phyloP scores from a whole-genome alignment of 2,888 invertebrate genomes.

The Sepiola atlantica region DNA sequence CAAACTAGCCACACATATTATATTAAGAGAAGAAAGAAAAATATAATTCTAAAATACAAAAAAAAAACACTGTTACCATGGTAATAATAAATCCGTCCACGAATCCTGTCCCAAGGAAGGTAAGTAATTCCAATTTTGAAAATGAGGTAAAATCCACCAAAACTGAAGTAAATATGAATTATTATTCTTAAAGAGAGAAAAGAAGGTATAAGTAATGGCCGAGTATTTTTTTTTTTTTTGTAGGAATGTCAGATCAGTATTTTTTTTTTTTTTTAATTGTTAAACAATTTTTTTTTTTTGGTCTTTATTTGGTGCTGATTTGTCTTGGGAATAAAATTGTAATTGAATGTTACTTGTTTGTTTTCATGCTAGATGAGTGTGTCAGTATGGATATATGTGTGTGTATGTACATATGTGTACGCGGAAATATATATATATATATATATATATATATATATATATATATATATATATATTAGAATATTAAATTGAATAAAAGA shows the following conservation, averaged over 20 bases:
- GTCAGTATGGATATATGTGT: too few relatives aligned
- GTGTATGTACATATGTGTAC: too few relatives aligned
- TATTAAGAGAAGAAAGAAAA: neutral
- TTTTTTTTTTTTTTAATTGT: neutral
- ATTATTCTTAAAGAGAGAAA: too few relatives aligned
- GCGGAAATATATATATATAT: too few relatives aligned
- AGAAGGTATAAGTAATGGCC: too few relatives aligned
- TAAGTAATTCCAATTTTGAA: neutral
- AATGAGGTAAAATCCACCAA: neutral
- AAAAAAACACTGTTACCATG: conserved; percentile 6
- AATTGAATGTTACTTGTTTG: too few relatives aligned
- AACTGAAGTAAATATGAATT: neutral
- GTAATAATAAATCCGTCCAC: conserved; percentile 6
- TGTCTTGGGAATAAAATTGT: neutral
- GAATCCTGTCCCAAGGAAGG: conserved; percentile 24
- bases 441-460: too few relatives aligned
- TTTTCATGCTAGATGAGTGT: too few relatives aligned
- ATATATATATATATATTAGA: too few relatives aligned
- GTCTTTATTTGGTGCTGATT: neutral
- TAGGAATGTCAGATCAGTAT: neutral
- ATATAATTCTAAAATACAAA: conserved; percentile 3
- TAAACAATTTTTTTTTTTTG: neutral
- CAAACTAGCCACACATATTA: conserved; percentile 10
- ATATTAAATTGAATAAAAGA: too few relatives aligned
- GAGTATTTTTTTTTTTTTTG: neutral